phyloP scores from a whole-genome alignment of 2,888 invertebrate genomes.

The Dysmachus trigonus region DNA sequence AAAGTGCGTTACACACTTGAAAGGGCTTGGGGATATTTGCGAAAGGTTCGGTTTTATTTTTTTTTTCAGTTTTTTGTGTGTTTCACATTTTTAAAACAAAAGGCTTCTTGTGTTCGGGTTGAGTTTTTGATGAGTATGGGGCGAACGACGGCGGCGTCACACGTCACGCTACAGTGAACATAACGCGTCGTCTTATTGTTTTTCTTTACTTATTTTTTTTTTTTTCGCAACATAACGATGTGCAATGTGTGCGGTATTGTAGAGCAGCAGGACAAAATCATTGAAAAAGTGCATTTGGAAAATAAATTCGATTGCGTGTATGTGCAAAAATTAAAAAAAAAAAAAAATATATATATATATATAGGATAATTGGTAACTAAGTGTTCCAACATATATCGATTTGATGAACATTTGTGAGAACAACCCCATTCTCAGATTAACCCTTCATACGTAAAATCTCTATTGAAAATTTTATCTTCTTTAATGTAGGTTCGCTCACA shows the following conservation, averaged over 20 bases:
- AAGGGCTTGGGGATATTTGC: background rate
- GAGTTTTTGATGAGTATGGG: no score
- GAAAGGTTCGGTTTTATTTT: background rate
- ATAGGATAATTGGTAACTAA: no score
- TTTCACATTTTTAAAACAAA: background rate
- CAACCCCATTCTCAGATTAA: no score
- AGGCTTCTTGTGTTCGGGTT: background rate
- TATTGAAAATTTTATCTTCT: no score
- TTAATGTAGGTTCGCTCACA: no score
- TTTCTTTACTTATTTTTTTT: no score
- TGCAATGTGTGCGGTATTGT: background rate
- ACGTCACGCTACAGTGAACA: no score
- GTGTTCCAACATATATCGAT: no score
- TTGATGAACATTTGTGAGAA: no score
- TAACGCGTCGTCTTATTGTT: no score
- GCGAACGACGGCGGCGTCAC: background rate
- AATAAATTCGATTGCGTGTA: background rate
- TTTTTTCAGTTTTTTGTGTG: background rate
- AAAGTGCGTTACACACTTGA: background rate
- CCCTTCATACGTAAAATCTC: no score
- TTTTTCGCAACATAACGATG: no score
- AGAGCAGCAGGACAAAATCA: background rate
- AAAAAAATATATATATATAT: background rate
- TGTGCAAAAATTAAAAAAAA: background rate
- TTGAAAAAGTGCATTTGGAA: background rate